A percentile compares a stretch with the other conserved stretches of the same genome.
phyloP scores from a whole-genome alignment of 2,888 invertebrate genomes.

The Amphipoea oculea region DNA sequence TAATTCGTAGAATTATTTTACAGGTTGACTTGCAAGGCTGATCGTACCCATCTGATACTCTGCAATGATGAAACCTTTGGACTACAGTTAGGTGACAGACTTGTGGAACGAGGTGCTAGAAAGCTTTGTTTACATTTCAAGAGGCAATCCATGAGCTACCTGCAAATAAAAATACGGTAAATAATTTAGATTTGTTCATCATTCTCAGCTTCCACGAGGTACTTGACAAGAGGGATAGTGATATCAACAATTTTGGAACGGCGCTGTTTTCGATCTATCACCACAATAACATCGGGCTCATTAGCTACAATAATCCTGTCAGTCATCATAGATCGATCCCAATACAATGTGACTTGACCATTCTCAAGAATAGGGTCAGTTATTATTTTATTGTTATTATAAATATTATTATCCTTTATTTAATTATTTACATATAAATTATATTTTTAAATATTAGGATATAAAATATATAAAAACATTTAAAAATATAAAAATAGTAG shows the following conservation, averaged over 20 bases:
- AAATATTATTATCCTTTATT: neutral
- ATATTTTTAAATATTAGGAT: no score
- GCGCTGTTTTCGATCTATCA: neutral
- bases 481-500: no score
- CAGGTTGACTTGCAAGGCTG: slow-evolving; percentile 42
- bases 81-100: slow-evolving; percentile 68
- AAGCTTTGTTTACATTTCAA: slow-evolving; percentile 67
- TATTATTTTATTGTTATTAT: neutral
- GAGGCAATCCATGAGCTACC: slow-evolving; percentile 32
- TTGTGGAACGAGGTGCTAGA: slow-evolving; percentile 72
- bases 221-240: neutral
- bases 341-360: neutral
- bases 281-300: neutral
- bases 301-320: neutral
- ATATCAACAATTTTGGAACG: neutral
- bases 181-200: neutral
- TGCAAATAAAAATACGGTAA: slow-evolving; percentile 54
- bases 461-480: no score
- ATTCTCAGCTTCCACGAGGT: neutral
- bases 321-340: neutral
- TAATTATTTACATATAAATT: no score
- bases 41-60: slow-evolving; percentile 46
- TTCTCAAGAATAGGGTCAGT: neutral
- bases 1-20: slow-evolving; percentile 1
- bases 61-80: slow-evolving; percentile 61